Percentiles rank a stretch among this genome's conserved stretches.
Conservation (phyloP, 2,113 vertebrate genomes). For the Bagarius yarrelli region DNA sequence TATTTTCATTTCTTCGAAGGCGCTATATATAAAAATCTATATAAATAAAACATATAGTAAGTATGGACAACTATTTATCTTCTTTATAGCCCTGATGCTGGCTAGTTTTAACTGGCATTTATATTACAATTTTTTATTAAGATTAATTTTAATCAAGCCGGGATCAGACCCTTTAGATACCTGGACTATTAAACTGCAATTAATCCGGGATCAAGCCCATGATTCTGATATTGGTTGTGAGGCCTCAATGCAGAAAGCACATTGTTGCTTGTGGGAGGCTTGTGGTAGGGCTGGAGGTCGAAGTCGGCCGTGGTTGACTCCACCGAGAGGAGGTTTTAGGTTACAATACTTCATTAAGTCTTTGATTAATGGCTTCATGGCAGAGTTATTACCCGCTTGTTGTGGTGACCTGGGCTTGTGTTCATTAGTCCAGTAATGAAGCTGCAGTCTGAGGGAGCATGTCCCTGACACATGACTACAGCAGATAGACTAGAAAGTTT, state of each 20-base stretch:
- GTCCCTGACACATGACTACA: conserved; percentile 51
- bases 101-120: not conserved
- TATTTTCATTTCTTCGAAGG: no score
- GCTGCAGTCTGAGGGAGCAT: conserved; percentile 48
- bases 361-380: conserved; percentile 55
- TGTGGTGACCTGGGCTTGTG: conserved; percentile 52
- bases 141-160: not conserved
- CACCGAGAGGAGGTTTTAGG: conserved; percentile 45
- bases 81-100: not conserved
- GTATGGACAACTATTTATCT: not conserved
- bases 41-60: not conserved
- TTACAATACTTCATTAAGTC: conserved; percentile 57
- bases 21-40: no score
- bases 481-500: conserved; percentile 29
- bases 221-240: conserved; percentile 8
- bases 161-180: not conserved
- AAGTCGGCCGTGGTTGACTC: conserved; percentile 34
- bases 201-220: not conserved
- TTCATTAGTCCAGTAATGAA: conserved; percentile 55
- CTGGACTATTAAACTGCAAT: not conserved
- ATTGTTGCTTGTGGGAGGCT: not conserved
- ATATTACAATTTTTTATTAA: not conserved
- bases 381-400: conserved; percentile 54
- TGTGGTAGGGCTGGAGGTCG: conserved; percentile 19
- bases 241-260: conserved; percentile 7